phyloP scores from a whole-genome alignment of 1,140 invertebrate species.

The Watersipora subatra region DNA sequence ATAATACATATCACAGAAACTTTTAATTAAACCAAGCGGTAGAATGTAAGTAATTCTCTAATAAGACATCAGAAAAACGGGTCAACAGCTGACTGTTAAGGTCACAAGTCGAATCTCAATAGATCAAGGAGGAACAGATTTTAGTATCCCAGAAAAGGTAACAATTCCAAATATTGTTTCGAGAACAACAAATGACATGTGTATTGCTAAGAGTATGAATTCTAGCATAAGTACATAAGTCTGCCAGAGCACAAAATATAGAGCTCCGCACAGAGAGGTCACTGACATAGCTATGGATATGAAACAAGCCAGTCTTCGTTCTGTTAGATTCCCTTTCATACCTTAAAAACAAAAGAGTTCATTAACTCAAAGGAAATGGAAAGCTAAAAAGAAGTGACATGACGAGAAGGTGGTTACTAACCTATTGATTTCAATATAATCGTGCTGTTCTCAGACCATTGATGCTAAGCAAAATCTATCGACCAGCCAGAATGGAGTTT shows the following conservation, averaged over 20 bases:
- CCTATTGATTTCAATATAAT: background rate
- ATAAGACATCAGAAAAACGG: background rate
- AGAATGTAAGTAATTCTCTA: background rate
- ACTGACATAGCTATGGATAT: constrained; percentile 63
- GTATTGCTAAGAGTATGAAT: constrained; percentile 67
- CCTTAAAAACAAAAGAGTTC: constrained; percentile 52
- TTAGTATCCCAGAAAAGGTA: constrained; percentile 30
- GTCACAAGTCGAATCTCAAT: background rate
- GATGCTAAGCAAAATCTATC: too few species aligned
- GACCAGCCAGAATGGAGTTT: background rate
- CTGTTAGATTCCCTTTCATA: constrained; percentile 68
- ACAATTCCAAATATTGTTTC: constrained; percentile 45
- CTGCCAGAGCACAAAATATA: constrained; percentile 73
- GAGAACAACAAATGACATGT: constrained; percentile 59
- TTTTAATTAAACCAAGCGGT: background rate
- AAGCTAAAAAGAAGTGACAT: too few species aligned
- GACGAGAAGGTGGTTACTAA: too few species aligned
- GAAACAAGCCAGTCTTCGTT: constrained; percentile 59
- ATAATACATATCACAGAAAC: background rate
- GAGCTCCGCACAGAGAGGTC: constrained; percentile 60
- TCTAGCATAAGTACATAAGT: constrained; percentile 71
- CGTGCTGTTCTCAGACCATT: background rate
- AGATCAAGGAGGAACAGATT: background rate
- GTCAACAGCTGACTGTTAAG: background rate
- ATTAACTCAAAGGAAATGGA: constrained; percentile 34